These are phyloP conservation scores for Lycia hirtaria DNA, from an alignment of 2,888 invertebrate species.

Conservation along the genomic window DNA sequence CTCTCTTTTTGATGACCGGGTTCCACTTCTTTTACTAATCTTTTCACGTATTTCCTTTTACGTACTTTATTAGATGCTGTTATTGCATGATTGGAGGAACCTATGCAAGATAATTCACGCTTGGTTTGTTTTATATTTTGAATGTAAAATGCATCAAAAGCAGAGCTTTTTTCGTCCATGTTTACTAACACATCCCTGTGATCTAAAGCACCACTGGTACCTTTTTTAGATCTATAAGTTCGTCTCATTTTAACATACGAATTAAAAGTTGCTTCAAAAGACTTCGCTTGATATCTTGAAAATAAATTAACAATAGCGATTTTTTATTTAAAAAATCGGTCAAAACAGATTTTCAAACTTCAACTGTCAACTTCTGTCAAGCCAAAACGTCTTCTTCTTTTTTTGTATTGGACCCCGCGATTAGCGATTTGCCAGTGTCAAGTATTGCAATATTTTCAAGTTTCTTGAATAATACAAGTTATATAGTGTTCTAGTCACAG, in stretches of 20 bases:
- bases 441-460: no score
- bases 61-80: slow-evolving; percentile 63
- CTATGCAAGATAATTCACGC: slow-evolving; percentile 67
- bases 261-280: neutral
- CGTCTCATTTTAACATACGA: slow-evolving; percentile 58
- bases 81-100: slow-evolving; percentile 54
- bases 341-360: neutral
- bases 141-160: slow-evolving; percentile 77
- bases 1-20: slow-evolving; percentile 46
- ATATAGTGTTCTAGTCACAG: no score
- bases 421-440: no score
- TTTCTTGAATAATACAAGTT: no score
- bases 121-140: slow-evolving; percentile 79
- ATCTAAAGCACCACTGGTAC: slow-evolving; percentile 59
- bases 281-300: no score
- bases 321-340: neutral
- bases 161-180: slow-evolving; percentile 67
- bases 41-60: slow-evolving; percentile 76
- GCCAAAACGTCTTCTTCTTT: no score
- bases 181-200: slow-evolving; percentile 64
- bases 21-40: slow-evolving; percentile 65
- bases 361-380: slow-evolving; percentile 1
- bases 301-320: neutral
- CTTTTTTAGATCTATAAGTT: slow-evolving; percentile 75
- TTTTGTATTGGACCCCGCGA: neutral